Evolutionary conservation across 2,888 invertebrate species (phyloP).

Genomic region (Drosophila gaucha): DNA sequence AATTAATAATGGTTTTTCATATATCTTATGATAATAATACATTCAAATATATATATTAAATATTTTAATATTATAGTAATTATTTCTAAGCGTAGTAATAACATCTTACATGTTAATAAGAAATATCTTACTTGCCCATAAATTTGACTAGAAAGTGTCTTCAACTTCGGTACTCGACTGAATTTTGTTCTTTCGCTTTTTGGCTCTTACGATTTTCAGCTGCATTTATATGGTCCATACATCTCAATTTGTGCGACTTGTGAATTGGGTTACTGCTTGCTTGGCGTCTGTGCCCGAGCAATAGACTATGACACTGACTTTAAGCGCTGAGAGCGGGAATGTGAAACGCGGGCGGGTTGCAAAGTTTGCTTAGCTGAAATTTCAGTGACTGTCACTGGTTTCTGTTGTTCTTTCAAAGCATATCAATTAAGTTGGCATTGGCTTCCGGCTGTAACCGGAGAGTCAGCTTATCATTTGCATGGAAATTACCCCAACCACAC

Average conservation of each 20-base stretch:
- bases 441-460: conserved; percentile 30
- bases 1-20: too few species aligned
- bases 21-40: too few species aligned
- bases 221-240: conserved; percentile 55
- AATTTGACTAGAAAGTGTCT: conserved; percentile 26
- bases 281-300: conserved; percentile 23
- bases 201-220: conserved; percentile 34
- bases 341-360: neutral
- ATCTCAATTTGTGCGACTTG: conserved; percentile 64
- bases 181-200: conserved; percentile 10
- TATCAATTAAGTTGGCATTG: conserved; percentile 68
- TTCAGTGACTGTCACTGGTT: conserved; percentile 47
- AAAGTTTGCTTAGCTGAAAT: conserved; percentile 60
- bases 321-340: neutral
- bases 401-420: conserved; percentile 69
- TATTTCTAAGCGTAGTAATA: too few species aligned
- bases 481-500: conserved; percentile 57
- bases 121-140: too few species aligned
- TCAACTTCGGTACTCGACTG: conserved; percentile 3
- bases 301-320: conserved; percentile 43
- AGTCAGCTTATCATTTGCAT: conserved; percentile 69
- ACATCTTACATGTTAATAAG: too few species aligned
- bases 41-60: too few species aligned
- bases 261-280: conserved; percentile 48
- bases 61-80: too few species aligned